A percentile compares a stretch with the other conserved stretches of the same genome.
These are phyloP conservation scores for Orientallactaga sibirica DNA, from an alignment of 2,797 vertebrate species.

Conservation along the genomic window DNA sequence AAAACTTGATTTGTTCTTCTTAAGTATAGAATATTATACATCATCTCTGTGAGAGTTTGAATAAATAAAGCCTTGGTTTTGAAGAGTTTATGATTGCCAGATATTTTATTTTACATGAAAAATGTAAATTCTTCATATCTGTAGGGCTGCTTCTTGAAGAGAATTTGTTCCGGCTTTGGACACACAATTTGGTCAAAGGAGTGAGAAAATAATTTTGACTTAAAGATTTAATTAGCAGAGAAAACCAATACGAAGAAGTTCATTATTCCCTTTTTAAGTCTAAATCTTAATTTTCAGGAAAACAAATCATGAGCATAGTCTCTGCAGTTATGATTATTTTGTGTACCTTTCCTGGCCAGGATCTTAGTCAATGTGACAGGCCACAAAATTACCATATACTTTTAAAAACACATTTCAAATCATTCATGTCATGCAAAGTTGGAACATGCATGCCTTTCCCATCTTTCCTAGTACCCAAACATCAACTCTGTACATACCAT, in stretches of 20 bases:
- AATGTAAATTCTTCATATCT: constrained; percentile 37
- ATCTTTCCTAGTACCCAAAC: neutral
- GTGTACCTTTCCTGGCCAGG: neutral
- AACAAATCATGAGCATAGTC: constrained; percentile 19
- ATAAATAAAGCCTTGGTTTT: constrained; percentile 8
- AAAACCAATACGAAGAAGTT: constrained; percentile 4
- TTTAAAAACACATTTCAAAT: constrained; percentile 5
- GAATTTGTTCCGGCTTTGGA: constrained; percentile 69
- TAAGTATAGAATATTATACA: constrained; percentile 10
- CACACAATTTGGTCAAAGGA: constrained; percentile 72
- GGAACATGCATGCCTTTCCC: constrained; percentile 55
- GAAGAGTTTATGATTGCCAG: neutral
- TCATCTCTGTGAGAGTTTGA: neutral
- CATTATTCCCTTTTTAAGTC: neutral
- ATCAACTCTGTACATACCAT: neutral
- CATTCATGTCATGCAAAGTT: constrained; percentile 47
- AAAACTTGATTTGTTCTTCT: constrained; percentile 32
- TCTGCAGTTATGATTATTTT: constrained; percentile 29
- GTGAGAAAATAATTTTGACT: constrained; percentile 61
- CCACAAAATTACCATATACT: neutral
- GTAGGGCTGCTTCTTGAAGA: constrained; percentile 59
- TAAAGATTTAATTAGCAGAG: constrained; percentile 79
- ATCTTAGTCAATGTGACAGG: neutral
- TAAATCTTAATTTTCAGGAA: constrained; percentile 36
- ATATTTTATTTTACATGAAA: constrained; percentile 39